phyloP scores from a whole-genome alignment of 2,888 invertebrate species.

The Ectobius pallidus region DNA sequence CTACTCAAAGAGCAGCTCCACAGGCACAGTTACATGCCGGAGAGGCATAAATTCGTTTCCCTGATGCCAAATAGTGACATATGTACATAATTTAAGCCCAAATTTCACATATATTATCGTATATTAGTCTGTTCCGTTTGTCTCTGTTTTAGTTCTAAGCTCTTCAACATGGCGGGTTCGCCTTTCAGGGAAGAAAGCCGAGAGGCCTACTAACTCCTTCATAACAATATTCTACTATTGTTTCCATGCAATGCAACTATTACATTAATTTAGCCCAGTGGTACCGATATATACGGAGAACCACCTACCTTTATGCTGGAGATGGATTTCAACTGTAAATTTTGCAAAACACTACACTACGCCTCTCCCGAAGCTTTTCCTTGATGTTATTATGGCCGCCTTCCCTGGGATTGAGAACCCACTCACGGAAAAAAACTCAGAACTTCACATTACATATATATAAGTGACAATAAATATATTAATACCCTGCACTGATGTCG shows the following conservation, averaged over 20 bases:
- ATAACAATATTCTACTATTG: conserved; percentile 41
- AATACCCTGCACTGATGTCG: conserved; percentile 56
- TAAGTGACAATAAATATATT: conserved; percentile 50
- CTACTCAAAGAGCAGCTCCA: background rate
- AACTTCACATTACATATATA: conserved; percentile 44
- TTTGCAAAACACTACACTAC: conserved; percentile 53
- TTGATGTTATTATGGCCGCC: conserved; percentile 48
- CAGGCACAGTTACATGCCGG: conserved; percentile 34
- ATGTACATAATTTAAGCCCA: conserved; percentile 29
- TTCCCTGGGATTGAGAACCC: conserved; percentile 49
- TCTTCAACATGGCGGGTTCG: conserved; percentile 59
- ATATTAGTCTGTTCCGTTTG: conserved; percentile 35
- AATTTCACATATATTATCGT: conserved; percentile 28
- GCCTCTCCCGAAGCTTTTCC: conserved; percentile 50
- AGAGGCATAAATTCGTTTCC: conserved; percentile 33
- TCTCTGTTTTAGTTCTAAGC: conserved; percentile 40
- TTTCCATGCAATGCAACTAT: conserved; percentile 39
- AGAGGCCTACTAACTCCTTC: conserved; percentile 51
- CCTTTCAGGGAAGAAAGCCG: conserved; percentile 54
- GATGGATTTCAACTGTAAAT: conserved; percentile 51
- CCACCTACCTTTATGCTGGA: conserved; percentile 53
- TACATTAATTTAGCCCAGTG: conserved; percentile 44
- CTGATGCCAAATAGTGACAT: conserved; percentile 18
- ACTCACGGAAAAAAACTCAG: conserved; percentile 46
- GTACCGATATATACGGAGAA: conserved; percentile 45